phyloP scores from a whole-genome alignment of 2,113 vertebrate genomes.

The Eleginops maclovinus region DNA sequence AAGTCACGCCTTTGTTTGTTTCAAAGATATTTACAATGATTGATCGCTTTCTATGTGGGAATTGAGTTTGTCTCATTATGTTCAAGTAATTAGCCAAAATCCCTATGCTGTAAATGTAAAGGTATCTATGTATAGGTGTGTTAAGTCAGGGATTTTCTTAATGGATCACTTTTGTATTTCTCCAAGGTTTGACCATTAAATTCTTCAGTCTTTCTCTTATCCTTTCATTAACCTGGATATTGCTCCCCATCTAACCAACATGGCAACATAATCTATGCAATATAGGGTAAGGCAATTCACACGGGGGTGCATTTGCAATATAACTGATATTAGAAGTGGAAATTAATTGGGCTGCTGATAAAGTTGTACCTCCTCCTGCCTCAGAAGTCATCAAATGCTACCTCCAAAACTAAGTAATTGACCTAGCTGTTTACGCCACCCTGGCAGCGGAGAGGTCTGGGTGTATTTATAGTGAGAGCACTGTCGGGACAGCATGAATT shows the following conservation, averaged over 20 bases:
- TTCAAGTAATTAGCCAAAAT: neutral
- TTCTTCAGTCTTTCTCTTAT: slow-evolving; percentile 8
- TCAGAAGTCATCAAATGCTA: slow-evolving; percentile 47
- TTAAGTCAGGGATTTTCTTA: slow-evolving; percentile 35
- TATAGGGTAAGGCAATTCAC: slow-evolving; percentile 5
- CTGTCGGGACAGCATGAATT: slow-evolving; percentile 78
- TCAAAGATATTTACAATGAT: neutral
- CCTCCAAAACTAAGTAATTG: slow-evolving; percentile 65
- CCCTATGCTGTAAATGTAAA: neutral
- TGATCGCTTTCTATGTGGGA: slow-evolving; percentile 22
- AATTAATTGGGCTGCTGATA: slow-evolving; percentile 45
- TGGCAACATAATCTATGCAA: slow-evolving; percentile 33
- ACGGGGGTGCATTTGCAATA: slow-evolving; percentile 26
- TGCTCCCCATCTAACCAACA: slow-evolving; percentile 28
- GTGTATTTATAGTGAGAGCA: slow-evolving; percentile 79
- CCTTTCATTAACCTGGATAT: slow-evolving; percentile 21
- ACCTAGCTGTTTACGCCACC: slow-evolving; percentile 60
- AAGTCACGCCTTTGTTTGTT: too few relatives aligned
- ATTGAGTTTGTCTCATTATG: slow-evolving; percentile 15
- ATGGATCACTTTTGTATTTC: slow-evolving; percentile 19
- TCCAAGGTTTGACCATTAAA: neutral
- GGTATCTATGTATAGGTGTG: slow-evolving; percentile 17
- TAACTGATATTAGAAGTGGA: slow-evolving; percentile 30
- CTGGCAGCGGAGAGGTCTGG: slow-evolving; percentile 54
- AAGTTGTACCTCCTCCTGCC: slow-evolving; percentile 36